A percentile compares a stretch with the other conserved stretches of the same genome.
Conservation (phyloP, 2,888 invertebrate genomes). For the Cybosia mesomella region DNA sequence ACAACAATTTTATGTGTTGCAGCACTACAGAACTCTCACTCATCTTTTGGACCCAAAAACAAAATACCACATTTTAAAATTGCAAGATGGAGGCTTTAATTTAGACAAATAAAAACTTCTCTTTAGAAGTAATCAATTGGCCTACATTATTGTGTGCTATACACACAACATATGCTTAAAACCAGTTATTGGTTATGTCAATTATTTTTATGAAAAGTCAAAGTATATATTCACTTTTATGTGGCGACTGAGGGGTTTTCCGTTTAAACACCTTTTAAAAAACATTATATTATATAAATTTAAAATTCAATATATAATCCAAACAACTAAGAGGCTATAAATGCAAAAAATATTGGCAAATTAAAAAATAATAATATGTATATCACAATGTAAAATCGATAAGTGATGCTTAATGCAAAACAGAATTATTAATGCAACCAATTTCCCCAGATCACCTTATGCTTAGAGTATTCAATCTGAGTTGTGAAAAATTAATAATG, state of each 20-base stretch:
- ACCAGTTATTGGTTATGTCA: slow-evolving; percentile 12
- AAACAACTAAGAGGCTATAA: slow-evolving; percentile 48
- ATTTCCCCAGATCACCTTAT: slow-evolving; percentile 20
- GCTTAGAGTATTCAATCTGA: slow-evolving; percentile 12
- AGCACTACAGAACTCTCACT: slow-evolving; percentile 36
- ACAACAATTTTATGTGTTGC: slow-evolving; percentile 32
- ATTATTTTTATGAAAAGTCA: slow-evolving; percentile 19
- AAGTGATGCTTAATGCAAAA: slow-evolving; percentile 46
- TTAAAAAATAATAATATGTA: slow-evolving; percentile 45
- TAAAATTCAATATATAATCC: slow-evolving; percentile 50
- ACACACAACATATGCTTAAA: slow-evolving; percentile 19
- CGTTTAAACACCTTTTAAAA: slow-evolving; percentile 37
- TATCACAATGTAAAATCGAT: slow-evolving; percentile 51
- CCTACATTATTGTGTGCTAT: slow-evolving; percentile 21
- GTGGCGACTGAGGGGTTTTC: slow-evolving; percentile 32
- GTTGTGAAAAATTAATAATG: slow-evolving; percentile 22
- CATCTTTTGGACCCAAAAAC: slow-evolving; percentile 58
- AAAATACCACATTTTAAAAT: slow-evolving; percentile 38
- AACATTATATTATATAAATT: slow-evolving; percentile 45
- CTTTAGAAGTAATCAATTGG: slow-evolving; percentile 23
- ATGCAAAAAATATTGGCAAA: slow-evolving; percentile 43
- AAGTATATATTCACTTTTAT: neutral
- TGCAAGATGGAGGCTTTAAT: slow-evolving; percentile 22
- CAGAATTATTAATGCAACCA: slow-evolving; percentile 27
- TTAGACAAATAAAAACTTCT: slow-evolving; percentile 12